These are phyloP conservation scores for Phylloscopus trochilus DNA, from an alignment of 2,113 vertebrate species.

Conservation along the genomic window DNA sequence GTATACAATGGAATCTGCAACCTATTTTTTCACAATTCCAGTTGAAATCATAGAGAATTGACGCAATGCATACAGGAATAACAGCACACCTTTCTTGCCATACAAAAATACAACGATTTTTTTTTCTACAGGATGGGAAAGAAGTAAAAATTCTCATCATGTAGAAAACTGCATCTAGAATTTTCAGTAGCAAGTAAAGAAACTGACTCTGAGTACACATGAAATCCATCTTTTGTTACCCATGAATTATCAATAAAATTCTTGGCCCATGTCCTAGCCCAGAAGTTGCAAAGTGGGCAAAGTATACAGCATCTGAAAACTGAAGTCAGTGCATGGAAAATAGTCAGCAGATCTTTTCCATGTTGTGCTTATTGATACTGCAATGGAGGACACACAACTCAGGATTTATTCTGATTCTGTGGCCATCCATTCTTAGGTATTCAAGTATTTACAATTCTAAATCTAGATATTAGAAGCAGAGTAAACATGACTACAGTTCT, in stretches of 20 bases:
- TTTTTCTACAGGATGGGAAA: background rate
- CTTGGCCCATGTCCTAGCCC: background rate
- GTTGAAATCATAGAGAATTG: background rate
- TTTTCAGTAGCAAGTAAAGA: background rate
- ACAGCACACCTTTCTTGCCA: background rate
- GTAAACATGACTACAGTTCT: background rate
- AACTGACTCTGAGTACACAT: background rate
- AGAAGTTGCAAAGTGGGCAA: background rate
- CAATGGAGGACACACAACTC: background rate
- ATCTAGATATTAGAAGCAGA: background rate
- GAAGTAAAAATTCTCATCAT: background rate
- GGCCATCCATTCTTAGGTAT: background rate
- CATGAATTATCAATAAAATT: background rate
- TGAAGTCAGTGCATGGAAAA: background rate
- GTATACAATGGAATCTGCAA: background rate
- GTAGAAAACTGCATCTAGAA: background rate
- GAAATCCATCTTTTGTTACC: background rate
- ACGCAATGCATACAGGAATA: background rate
- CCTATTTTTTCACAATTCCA: background rate
- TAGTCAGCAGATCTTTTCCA: background rate
- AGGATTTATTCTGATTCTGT: background rate
- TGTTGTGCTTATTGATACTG: background rate
- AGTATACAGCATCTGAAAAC: background rate
- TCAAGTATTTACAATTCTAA: background rate
- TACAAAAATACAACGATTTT: background rate